phyloP scores from a whole-genome alignment of 2,888 invertebrate genomes.

The Heteromurus nitidus region DNA sequence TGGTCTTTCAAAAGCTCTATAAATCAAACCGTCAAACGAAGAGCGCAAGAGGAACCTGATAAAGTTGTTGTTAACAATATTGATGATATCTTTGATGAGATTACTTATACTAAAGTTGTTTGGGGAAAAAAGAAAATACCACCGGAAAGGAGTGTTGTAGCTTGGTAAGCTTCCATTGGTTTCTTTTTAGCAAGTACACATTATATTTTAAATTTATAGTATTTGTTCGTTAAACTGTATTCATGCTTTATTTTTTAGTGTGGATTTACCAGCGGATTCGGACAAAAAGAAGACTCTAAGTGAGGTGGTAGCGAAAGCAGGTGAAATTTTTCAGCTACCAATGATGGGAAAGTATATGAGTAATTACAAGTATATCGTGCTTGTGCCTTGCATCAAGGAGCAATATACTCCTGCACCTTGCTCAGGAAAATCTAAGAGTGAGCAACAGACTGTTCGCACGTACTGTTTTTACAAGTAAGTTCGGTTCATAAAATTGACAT shows the following conservation, averaged over 20 bases:
- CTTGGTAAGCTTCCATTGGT: conserved; percentile 41
- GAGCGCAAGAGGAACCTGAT: conserved; percentile 26
- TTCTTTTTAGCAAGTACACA: background rate
- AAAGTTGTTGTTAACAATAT: conserved; percentile 31
- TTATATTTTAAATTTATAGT: background rate
- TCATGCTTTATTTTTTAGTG: conserved; percentile 1
- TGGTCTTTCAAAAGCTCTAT: conserved; percentile 67
- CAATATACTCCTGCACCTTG: conserved; percentile 32
- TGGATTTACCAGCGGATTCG: conserved; percentile 12
- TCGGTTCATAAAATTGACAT: background rate
- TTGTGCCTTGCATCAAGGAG: conserved; percentile 54
- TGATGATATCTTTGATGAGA: conserved; percentile 64
- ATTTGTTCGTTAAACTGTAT: background rate
- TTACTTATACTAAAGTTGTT: conserved; percentile 57
- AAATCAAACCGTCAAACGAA: conserved; percentile 32
- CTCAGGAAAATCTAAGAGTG: conserved; percentile 27
- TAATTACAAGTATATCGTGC: conserved; percentile 40
- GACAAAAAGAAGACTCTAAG: conserved; percentile 28
- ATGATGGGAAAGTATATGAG: conserved; percentile 61
- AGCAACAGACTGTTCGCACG: conserved; percentile 30
- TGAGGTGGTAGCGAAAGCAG: conserved; percentile 45
- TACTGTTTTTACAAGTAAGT: conserved; percentile 51
- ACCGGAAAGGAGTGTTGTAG: conserved; percentile 54
- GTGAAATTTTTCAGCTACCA: conserved; percentile 41
- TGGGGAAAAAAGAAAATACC: conserved; percentile 58